A percentile compares a stretch with the other conserved stretches of the same genome.
These are phyloP conservation scores for Rhadina sibilatrix DNA, from an alignment of 2,113 vertebrate genomes.

Conservation along the genomic window DNA sequence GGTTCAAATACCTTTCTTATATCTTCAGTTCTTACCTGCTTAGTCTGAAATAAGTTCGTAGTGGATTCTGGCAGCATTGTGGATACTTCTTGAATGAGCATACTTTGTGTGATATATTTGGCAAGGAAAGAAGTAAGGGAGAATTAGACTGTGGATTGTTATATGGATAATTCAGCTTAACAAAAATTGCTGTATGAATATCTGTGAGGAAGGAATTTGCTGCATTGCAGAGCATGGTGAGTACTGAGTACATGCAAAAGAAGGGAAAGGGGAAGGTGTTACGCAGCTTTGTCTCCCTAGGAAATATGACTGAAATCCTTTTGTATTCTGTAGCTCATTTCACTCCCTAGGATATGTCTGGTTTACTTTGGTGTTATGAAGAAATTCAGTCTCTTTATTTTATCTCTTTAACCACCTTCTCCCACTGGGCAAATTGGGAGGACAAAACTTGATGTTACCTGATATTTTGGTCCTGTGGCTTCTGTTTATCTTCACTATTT, in stretches of 20 bases:
- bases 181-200: neutral
- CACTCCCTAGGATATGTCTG: neutral
- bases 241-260: neutral
- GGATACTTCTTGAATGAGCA: neutral
- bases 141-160: neutral
- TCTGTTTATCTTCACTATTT: slow-evolving; percentile 6
- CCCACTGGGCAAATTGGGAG: neutral
- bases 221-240: neutral
- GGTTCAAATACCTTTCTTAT: neutral
- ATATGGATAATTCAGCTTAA: neutral
- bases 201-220: neutral
- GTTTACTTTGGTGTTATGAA: neutral
- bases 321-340: neutral
- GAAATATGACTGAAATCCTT: neutral
- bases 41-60: neutral
- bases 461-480: neutral
- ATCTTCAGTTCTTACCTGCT: neutral
- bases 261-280: neutral
- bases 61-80: neutral
- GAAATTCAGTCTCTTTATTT: neutral
- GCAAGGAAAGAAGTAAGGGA: neutral
- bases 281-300: neutral
- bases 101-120: neutral
- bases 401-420: neutral
- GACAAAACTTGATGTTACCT: neutral